Conservation (phyloP, 2,797 vertebrate species). For the Phaenicophaeus curvirostris region DNA sequence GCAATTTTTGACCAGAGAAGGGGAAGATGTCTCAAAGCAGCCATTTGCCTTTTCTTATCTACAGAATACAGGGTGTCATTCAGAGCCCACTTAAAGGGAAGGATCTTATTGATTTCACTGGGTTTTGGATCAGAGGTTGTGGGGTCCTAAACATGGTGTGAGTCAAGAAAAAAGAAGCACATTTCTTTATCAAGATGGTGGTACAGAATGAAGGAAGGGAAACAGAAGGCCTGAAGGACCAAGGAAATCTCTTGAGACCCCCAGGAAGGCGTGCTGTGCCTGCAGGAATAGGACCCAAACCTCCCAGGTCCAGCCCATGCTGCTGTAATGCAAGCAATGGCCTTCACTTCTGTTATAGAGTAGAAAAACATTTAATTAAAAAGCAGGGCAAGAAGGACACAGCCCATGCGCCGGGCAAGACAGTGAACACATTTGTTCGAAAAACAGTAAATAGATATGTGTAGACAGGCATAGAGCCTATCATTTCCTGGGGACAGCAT, state of each 20-base stretch:
- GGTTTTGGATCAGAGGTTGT: not conserved
- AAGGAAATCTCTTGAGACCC: not conserved
- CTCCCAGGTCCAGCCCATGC: not conserved
- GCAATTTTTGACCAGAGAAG: not conserved
- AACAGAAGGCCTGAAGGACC: not conserved
- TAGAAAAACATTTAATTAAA: not conserved
- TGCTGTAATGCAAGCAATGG: accelerated
- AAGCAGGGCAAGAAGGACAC: not conserved
- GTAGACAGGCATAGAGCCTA: not conserved
- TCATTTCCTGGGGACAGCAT: not conserved
- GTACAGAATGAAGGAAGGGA: accelerated
- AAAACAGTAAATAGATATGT: not conserved
- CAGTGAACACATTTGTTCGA: not conserved
- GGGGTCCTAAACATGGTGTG: not conserved
- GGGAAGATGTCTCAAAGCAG: not conserved
- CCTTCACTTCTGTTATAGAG: not conserved
- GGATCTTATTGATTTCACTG: not conserved
- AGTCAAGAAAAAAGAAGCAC: not conserved
- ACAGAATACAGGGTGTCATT: not conserved
- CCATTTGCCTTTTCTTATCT: not conserved
- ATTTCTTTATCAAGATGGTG: not conserved
- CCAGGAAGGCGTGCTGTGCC: not conserved
- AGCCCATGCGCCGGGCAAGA: accelerated
- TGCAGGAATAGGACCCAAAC: not conserved
- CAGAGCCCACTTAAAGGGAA: not conserved